A percentile compares a stretch with the other conserved stretches of the same genome.
Evolutionary conservation across 1,140 invertebrate genomes (phyloP).

Genomic region (Zaprionus camerounensis): DNA sequence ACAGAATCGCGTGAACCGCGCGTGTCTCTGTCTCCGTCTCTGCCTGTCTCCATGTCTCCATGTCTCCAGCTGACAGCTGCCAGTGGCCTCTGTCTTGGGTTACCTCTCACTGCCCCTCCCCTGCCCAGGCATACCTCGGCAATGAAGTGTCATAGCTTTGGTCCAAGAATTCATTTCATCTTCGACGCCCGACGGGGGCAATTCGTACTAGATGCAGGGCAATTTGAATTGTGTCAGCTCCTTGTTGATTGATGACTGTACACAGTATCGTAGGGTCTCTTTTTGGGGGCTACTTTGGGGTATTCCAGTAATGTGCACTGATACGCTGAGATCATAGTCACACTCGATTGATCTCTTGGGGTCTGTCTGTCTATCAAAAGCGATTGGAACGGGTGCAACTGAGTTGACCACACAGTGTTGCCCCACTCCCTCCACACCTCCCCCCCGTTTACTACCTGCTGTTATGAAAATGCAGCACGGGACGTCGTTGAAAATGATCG

Average conservation of each 20-base stretch:
- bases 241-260: constrained; percentile 73
- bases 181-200: constrained; percentile 7
- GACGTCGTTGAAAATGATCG: constrained; percentile 76
- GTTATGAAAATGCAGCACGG: constrained; percentile 57
- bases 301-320: constrained; percentile 40
- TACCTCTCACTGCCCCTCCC: background rate
- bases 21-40: constrained; percentile 48
- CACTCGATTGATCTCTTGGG: constrained; percentile 56
- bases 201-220: constrained; percentile 65
- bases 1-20: constrained; percentile 52
- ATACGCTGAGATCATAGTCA: constrained; percentile 32
- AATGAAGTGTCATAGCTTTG: constrained; percentile 34
- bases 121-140: background rate
- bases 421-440: no score
- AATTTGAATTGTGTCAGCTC: constrained; percentile 68
- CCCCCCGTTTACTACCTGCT: constrained; percentile 67
- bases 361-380: constrained; percentile 54
- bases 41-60: constrained; percentile 36
- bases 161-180: constrained; percentile 35
- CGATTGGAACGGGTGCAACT: constrained; percentile 47
- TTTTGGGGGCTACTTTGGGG: constrained; percentile 5
- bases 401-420: constrained; percentile 24
- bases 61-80: constrained; percentile 64
- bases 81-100: constrained; percentile 39
- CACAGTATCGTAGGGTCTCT: constrained; percentile 20